Evolutionary conservation across 2,888 invertebrate genomes (phyloP), one percentile per base, ranked within the genome.

Genomic region (Rosalia funebris): DNA sequence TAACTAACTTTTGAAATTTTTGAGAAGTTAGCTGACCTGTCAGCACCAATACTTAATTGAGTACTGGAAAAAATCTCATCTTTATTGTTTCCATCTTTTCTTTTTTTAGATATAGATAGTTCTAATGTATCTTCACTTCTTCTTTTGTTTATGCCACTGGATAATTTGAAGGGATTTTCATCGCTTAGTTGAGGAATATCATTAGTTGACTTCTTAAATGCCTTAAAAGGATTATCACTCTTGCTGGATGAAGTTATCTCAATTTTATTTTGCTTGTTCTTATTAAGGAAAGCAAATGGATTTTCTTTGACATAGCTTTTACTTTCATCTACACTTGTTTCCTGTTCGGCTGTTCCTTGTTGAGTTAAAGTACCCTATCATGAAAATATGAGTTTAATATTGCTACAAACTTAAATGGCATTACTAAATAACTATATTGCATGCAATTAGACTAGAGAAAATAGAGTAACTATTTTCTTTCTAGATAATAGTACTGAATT

Each of bases 291-390:
- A 4, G 53, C 58, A 57, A 63, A 65, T 10, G 63, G 63, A 45
- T 66, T 66, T 2, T 9, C n/a, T 37, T 32, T 52, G n/a, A 45
- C 50, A 0, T 52, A 46, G 16, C 46, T 57, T 11, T 15, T 39
- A 16, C 34, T 55, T 31, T 45, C 31, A 44, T 46, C 56, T 10
- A 12, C 4, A 31, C 25, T 41, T 4, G 36, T 25, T 14, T 53
- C 32, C 7, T 62, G 62, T 37, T 12, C 44, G 1, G 62, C 60
- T 57, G 62, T 60, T 42, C 65, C 56, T 42, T 68, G 60, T 11
- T 46, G 48, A 17, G 54, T 16, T 11, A 15, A 20, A 3, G 11
- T 19, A 34, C 14, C 19, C 60, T 61, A 48, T n/a, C n/a, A n/a
- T n/a, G 20, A 54, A 59, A 9, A 15, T 10, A 39, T 15, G 10